Percentiles rank a stretch among this genome's conserved stretches.
These are phyloP conservation scores for Anomalospiza imberbis DNA, from an alignment of 2,797 vertebrate species.

Conservation along the genomic window DNA sequence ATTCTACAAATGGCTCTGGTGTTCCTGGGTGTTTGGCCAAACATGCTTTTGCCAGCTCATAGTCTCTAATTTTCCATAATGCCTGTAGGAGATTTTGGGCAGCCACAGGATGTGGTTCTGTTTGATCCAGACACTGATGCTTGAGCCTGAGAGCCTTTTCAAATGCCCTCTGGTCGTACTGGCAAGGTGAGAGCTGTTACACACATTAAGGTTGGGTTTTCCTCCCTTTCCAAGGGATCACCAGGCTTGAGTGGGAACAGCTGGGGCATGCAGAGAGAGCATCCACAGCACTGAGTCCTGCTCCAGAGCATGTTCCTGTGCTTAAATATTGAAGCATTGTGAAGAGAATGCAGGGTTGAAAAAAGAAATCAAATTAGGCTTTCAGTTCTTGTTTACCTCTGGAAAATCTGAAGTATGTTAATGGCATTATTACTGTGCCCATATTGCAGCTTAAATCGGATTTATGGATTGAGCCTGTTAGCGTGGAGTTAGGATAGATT, in stretches of 20 bases:
- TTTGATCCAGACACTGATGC: background rate
- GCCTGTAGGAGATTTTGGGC: background rate
- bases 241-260: background rate
- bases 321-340: background rate
- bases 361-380: background rate
- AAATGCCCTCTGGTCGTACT: background rate
- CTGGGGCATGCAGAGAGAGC: background rate
- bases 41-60: background rate
- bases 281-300: background rate
- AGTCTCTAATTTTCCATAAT: background rate
- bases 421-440: background rate
- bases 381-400: background rate
- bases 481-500: background rate
- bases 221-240: background rate
- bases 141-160: background rate
- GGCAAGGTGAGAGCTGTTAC: background rate
- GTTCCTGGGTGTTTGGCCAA: background rate
- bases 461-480: constrained; percentile 35
- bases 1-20: background rate
- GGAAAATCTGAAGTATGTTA: background rate
- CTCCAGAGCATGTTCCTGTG: accelerated
- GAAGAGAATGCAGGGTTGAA: background rate
- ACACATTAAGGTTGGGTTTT: background rate
- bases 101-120: background rate
- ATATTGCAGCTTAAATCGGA: background rate